Conservation (phyloP, 2,113 vertebrate genomes). For the Albula goreensis region DNA sequence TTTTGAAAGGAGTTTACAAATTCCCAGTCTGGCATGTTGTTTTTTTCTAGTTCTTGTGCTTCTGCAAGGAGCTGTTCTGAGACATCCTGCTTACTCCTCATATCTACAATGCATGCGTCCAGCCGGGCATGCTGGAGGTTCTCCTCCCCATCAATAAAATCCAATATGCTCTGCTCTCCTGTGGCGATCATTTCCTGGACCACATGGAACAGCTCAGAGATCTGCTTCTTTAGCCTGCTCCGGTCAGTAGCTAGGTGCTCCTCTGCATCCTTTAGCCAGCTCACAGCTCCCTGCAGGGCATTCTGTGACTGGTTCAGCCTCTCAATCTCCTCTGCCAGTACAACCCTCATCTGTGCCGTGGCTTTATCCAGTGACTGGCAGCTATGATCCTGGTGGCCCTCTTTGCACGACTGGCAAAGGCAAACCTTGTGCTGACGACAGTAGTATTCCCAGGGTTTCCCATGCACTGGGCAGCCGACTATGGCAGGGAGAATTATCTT, state of each 20-base stretch:
- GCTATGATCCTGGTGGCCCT: slow-evolving; percentile 8
- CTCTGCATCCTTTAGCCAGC: slow-evolving; percentile 28
- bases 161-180: slow-evolving; percentile 41
- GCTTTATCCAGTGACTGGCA: slow-evolving; percentile 28
- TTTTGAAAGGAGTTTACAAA: slow-evolving; percentile 34
- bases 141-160: slow-evolving; percentile 32
- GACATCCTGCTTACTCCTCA: slow-evolving; percentile 40
- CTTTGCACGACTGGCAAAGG: slow-evolving; percentile 24
- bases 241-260: slow-evolving; percentile 19
- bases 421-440: slow-evolving; percentile 25
- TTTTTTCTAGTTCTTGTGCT: slow-evolving; percentile 32
- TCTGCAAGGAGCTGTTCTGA: slow-evolving; percentile 37
- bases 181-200: slow-evolving; percentile 7
- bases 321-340: slow-evolving; percentile 1
- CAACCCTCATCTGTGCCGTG: not conserved
- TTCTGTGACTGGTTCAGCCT: slow-evolving; percentile 20
- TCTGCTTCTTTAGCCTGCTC: slow-evolving; percentile 23
- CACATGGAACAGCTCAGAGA: slow-evolving; percentile 17
- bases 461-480: slow-evolving; percentile 4
- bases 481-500: not conserved
- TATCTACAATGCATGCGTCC: slow-evolving; percentile 44
- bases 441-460: slow-evolving; percentile 25
- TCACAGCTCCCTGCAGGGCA: slow-evolving; percentile 37
- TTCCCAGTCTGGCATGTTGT: slow-evolving; percentile 41
- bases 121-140: slow-evolving; percentile 37